These are phyloP conservation scores for Pithys albifrons DNA, from an alignment of 2,113 vertebrate species.

Conservation along the genomic window DNA sequence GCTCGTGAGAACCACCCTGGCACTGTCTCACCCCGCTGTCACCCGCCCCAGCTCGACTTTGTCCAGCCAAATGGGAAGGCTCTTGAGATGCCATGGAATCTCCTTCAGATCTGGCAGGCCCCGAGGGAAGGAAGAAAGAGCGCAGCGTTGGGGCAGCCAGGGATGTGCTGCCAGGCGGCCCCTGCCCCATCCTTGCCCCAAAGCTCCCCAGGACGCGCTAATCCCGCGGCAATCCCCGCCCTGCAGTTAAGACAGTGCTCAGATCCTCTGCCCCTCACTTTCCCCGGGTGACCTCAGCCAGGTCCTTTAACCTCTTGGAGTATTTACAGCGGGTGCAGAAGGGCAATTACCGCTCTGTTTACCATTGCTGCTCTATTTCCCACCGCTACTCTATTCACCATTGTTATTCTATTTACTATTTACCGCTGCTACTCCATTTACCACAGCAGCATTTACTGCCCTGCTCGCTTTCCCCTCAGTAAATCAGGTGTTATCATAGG, in stretches of 20 bases:
- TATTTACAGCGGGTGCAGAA: background rate
- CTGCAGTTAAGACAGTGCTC: background rate
- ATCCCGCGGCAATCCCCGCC: background rate
- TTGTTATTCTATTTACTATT: background rate
- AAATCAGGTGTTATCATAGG: background rate
- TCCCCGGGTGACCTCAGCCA: background rate
- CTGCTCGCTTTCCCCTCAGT: background rate
- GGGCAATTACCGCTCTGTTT: background rate
- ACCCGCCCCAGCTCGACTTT: background rate
- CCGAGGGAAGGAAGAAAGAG: background rate
- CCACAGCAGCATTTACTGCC: background rate
- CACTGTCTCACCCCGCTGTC: fast-evolving
- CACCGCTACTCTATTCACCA: background rate
- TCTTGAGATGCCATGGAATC: fast-evolving
- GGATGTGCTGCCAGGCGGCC: background rate
- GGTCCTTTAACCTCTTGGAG: background rate
- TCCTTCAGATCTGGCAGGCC: background rate
- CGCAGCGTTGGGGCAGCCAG: background rate
- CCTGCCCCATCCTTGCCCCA: background rate
- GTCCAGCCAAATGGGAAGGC: background rate
- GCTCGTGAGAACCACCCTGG: fast-evolving
- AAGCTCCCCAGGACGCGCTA: background rate
- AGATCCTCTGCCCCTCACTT: background rate
- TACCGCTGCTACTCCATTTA: background rate
- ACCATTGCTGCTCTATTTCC: background rate